These are phyloP conservation scores for Microchirus variegatus DNA, from an alignment of 2,797 vertebrate genomes.

Conservation along the genomic window DNA sequence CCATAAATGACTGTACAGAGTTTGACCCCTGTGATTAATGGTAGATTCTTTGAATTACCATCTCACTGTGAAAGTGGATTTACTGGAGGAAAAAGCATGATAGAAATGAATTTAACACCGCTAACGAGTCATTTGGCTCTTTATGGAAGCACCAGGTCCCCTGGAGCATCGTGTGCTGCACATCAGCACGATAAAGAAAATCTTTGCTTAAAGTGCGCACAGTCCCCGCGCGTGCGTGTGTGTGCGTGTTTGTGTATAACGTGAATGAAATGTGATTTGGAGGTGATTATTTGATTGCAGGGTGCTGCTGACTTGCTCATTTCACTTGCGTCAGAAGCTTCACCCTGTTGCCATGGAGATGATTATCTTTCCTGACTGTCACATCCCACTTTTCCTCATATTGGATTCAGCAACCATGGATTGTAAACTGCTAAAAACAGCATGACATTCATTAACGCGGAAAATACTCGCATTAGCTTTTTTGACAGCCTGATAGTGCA, in stretches of 20 bases:
- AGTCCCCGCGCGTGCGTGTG: constrained; percentile 8
- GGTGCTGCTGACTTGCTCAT: constrained; percentile 57
- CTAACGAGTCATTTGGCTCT: constrained; percentile 65
- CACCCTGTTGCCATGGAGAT: constrained; percentile 71
- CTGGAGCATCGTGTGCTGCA: constrained; percentile 43
- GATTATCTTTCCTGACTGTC: constrained; percentile 60
- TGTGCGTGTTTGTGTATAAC: neutral
- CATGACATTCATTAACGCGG: constrained; percentile 46
- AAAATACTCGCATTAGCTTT: constrained; percentile 50
- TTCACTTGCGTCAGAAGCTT: constrained; percentile 62
- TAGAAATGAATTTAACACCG: constrained; percentile 64
- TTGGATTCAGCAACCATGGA: constrained; percentile 51
- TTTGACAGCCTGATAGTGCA: constrained; percentile 29
- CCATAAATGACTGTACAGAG: constrained; percentile 30
- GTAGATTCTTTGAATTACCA: constrained; percentile 55
- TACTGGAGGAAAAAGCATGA: constrained; percentile 35
- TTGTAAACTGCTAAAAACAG: constrained; percentile 58
- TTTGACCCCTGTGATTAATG: constrained; percentile 61
- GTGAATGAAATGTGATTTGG: constrained; percentile 62
- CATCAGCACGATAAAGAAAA: constrained; percentile 52
- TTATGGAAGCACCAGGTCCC: constrained; percentile 58
- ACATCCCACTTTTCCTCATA: constrained; percentile 41
- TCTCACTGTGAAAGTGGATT: constrained; percentile 63
- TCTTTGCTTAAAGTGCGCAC: constrained; percentile 22
- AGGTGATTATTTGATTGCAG: constrained; percentile 72